Evolutionary conservation across 2,797 vertebrate genomes (phyloP).

Genomic region (Anisognathus igniventris): DNA sequence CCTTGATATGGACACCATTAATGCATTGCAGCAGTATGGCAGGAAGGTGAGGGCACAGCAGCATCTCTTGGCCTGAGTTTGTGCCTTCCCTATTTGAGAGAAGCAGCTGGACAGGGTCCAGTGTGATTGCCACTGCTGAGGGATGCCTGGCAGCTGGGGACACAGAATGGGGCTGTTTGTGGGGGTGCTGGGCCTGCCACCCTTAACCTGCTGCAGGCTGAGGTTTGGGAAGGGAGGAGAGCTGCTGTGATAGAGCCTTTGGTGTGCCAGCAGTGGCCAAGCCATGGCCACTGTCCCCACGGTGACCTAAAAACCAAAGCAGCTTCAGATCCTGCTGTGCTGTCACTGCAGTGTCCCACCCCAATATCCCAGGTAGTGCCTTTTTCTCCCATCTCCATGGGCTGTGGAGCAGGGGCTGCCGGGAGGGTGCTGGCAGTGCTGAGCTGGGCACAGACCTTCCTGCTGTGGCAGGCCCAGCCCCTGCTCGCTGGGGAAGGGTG

Average conservation of each 20-base stretch:
- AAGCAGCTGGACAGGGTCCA: neutral
- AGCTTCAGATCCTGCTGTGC: neutral
- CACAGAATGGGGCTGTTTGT: neutral
- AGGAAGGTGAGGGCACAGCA: slow-evolving; percentile 65
- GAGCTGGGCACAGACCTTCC: neutral
- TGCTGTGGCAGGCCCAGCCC: neutral
- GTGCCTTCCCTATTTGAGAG: neutral
- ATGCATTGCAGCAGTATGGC: slow-evolving; percentile 68
- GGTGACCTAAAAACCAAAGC: neutral
- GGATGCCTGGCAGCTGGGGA: neutral
- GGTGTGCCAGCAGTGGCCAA: neutral
- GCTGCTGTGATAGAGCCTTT: neutral
- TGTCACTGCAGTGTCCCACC: neutral
- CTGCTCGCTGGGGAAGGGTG: neutral
- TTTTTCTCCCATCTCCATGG: neutral
- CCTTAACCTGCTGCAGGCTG: neutral
- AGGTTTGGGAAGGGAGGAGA: neutral
- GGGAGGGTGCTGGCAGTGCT: neutral
- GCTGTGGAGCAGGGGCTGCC: neutral
- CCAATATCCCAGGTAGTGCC: neutral
- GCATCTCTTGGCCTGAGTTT: neutral
- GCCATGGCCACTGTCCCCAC: neutral
- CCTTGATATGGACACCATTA: slow-evolving; percentile 63
- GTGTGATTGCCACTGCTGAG: neutral
- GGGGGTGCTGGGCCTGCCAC: neutral